A percentile compares a stretch with the other conserved stretches of the same genome.
Conservation (phyloP, 2,888 invertebrate genomes). For the Ochropleura plecta region DNA sequence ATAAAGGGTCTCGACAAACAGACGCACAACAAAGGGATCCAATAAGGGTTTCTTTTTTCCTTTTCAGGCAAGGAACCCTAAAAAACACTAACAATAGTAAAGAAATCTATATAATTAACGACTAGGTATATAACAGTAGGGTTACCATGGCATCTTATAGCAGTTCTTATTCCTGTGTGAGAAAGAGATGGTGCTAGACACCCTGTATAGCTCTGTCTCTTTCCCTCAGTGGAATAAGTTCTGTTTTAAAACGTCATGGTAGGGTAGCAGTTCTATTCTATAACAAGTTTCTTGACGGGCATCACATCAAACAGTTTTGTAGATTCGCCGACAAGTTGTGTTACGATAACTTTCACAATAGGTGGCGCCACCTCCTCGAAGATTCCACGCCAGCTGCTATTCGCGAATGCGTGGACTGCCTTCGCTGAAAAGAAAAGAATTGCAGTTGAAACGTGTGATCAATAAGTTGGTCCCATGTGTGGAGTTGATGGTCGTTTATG, state of each 20-base stretch:
- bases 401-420: conserved; percentile 79
- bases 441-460: not conserved
- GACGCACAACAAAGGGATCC: no score
- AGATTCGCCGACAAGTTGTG: conserved; percentile 75
- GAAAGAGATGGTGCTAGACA: no score
- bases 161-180: no score
- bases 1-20: no score
- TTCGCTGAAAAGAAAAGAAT: conserved; percentile 72
- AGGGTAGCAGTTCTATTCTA: conserved; percentile 64
- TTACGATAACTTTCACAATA: conserved; percentile 79
- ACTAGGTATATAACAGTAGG: not conserved
- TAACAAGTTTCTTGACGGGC: conserved; percentile 75
- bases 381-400: conserved; percentile 83
- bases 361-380: conserved; percentile 86
- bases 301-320: conserved; percentile 79
- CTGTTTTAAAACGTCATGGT: no score
- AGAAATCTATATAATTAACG: conserved; percentile 24
- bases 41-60: no score
- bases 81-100: conserved; percentile 19
- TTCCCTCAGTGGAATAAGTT: no score
- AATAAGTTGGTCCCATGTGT: not conserved
- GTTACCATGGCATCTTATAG: no score
- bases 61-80: no score
- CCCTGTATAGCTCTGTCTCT: no score
- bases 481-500: no score